These are phyloP conservation scores for Pocillopora grandis DNA, from an alignment of 92 coral and sea anemone species.

Conservation along the genomic window DNA sequence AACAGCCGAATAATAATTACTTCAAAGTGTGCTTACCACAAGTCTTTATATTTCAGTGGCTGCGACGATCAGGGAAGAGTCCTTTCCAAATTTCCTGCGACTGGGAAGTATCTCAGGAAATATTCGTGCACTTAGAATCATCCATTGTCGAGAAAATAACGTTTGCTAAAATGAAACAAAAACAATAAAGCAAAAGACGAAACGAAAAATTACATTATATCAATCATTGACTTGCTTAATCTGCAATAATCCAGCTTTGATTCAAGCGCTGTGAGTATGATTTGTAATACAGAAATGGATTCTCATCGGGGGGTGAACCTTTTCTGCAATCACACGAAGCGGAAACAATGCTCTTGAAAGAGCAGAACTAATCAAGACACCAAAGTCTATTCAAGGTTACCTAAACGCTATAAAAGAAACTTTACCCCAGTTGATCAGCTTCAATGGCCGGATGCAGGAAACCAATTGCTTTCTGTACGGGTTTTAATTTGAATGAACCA, in stretches of 20 bases:
- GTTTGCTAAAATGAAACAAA: background rate
- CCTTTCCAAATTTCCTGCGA: background rate
- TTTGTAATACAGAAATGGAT: slow-evolving; percentile 15
- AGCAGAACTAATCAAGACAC: slow-evolving; percentile 1
- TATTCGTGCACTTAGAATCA: background rate
- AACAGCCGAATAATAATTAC: slow-evolving; percentile 9
- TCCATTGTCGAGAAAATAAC: background rate
- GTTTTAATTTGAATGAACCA: slow-evolving; percentile 32
- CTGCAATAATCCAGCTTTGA: background rate
- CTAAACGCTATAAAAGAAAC: slow-evolving; percentile 3
- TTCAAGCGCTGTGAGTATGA: background rate
- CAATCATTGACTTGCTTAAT: background rate
- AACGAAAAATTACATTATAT: background rate
- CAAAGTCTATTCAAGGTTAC: background rate
- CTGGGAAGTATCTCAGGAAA: background rate
- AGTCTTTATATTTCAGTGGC: background rate
- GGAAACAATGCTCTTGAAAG: background rate
- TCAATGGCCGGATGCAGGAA: slow-evolving; percentile 9
- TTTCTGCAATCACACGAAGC: background rate
- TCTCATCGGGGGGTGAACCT: slow-evolving; percentile 7
- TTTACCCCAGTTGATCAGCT: background rate
- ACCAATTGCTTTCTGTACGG: slow-evolving; percentile 22
- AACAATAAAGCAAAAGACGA: background rate
- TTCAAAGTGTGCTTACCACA: slow-evolving; percentile 11
- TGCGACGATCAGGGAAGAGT: background rate